Base-by-base conservation (phyloP, 1,140 invertebrate species). In the Pectinophora gossypiella region DNA sequence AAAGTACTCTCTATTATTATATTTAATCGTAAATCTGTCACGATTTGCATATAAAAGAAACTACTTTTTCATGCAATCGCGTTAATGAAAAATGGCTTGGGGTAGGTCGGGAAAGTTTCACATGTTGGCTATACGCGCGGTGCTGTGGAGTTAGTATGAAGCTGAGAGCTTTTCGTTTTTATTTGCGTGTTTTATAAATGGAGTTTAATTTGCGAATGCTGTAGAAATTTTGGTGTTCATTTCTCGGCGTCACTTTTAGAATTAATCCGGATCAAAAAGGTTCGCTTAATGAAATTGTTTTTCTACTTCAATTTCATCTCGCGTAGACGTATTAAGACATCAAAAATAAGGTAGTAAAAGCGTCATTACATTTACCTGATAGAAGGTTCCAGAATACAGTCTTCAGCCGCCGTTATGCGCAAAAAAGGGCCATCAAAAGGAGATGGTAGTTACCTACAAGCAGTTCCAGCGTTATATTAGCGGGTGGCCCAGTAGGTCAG, bases 401-500 rank as follows among this genome's bases (percentile, higher is more conserved):
- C n/a, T n/a, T n/a, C n/a, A n/a, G n/a, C n/a, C n/a, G n/a, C n/a
- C n/a, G n/a, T n/a, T n/a, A n/a, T n/a, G n/a, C n/a, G 27, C 9
- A 65, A 61, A 72, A 71, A 61, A 53, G 48, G 49, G 62, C 51
- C 47, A 53, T 48, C 48, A 50, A 58, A 66, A 64, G 58, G 51
- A 59, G 56, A 59, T 12, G 36, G 36, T 40, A 18, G 12, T 40
- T 40, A 40, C 36, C 36, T 59, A 71, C 61, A 55, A 64, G 64
- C 62, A 72, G 74, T 77, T 74, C 72, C 56, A 64, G 64, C 67
- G 73, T 83, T 68, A 76, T 81, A 83, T 82, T 82, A 83, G 76
- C 76, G 76, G 77, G 71, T 79, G 78, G 78, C 80, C 80, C 69
- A 86, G 72, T 86, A 86, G 83, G 83, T 84, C 83, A 86, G 79